A percentile compares a stretch with the other conserved stretches of the same genome.
These are phyloP conservation scores for Vimba vimba DNA, from an alignment of 2,113 vertebrate genomes.

Conservation along the genomic window DNA sequence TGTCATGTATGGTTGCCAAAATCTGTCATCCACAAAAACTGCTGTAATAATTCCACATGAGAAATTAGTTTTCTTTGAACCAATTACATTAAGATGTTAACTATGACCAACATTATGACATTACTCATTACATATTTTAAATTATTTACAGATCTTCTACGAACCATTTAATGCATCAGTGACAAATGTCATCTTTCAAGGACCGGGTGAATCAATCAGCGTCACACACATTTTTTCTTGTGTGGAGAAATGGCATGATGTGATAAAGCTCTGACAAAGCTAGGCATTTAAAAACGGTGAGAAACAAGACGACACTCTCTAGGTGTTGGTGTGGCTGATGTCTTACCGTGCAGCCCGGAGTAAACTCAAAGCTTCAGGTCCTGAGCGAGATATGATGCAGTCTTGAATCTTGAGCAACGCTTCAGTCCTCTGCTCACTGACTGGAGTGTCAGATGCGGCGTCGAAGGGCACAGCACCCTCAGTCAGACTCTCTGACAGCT, in stretches of 20 bases:
- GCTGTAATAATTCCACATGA: no score
- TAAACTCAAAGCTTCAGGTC: slow-evolving; percentile 81
- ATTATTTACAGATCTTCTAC: not conserved
- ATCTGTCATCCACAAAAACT: no score
- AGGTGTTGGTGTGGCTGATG: not conserved
- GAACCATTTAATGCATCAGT: not conserved
- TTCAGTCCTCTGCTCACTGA: slow-evolving; percentile 86
- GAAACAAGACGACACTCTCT: not conserved
- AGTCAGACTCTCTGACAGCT: slow-evolving; percentile 71
- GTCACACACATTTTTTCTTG: not conserved
- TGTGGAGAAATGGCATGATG: not conserved
- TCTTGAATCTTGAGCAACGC: slow-evolving; percentile 88
- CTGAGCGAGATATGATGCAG: slow-evolving; percentile 72
- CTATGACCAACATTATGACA: not conserved
- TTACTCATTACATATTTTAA: not conserved
- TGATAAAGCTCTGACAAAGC: not conserved
- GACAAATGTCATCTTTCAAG: not conserved
- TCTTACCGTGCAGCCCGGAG: slow-evolving; percentile 88
- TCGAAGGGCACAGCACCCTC: slow-evolving; percentile 88
- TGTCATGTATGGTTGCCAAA: no score
- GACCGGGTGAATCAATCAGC: not conserved
- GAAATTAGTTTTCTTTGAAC: not conserved
- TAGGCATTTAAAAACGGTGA: not conserved
- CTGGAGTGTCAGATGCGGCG: slow-evolving; percentile 85
- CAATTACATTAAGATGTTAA: not conserved